A percentile compares a stretch with the other conserved stretches of the same genome.
phyloP scores from a whole-genome alignment of 2,113 vertebrate genomes.

The Ardeotis arabs region DNA sequence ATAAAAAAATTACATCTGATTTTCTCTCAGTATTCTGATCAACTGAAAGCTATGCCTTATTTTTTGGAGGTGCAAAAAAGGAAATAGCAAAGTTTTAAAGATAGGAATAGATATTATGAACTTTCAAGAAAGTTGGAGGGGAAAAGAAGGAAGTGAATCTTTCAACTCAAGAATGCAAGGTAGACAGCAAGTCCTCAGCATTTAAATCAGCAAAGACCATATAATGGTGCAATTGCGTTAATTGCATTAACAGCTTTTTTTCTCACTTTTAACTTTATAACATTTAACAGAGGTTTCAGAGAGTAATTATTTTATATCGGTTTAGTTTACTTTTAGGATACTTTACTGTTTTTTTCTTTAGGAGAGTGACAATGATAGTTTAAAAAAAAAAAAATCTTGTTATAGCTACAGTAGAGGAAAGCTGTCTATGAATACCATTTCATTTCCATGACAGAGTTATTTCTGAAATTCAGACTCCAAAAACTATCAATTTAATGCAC shows the following conservation, averaged over 20 bases:
- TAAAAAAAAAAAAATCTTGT: not conserved
- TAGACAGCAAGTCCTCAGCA: not conserved
- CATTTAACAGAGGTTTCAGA: not conserved
- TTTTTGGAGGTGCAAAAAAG: not conserved
- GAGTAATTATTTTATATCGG: not conserved
- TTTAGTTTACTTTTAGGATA: not conserved
- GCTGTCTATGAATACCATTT: not conserved
- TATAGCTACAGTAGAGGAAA: not conserved
- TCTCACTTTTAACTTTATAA: not conserved
- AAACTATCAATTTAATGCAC: not conserved
- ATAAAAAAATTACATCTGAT: not conserved
- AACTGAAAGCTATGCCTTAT: not conserved
- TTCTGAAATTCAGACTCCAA: constrained; percentile 9
- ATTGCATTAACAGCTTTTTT: not conserved
- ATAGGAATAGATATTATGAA: not conserved
- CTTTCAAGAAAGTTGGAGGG: not conserved
- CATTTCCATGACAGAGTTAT: not conserved
- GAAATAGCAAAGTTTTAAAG: not conserved
- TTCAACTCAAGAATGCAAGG: not conserved
- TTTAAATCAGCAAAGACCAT: not conserved
- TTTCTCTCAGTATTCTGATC: not conserved
- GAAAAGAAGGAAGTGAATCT: not conserved
- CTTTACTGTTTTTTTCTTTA: not conserved
- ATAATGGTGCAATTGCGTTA: not conserved
- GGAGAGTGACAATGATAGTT: not conserved